A percentile compares a stretch with the other conserved stretches of the same genome.
phyloP scores from a whole-genome alignment of 2,888 invertebrate genomes.

The Eulithis testata region DNA sequence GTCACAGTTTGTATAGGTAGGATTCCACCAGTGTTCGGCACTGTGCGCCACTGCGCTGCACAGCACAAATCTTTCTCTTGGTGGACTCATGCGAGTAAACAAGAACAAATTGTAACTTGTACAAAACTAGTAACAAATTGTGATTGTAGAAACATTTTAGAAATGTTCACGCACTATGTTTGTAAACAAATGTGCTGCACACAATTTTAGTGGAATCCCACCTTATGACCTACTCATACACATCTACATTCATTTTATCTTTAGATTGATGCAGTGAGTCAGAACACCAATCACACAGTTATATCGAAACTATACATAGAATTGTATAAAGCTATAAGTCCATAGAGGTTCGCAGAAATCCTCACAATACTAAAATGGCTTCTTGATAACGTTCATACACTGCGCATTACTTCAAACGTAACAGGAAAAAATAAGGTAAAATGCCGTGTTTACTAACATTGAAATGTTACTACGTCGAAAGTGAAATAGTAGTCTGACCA shows the following conservation, averaged over 20 bases:
- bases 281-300: background rate
- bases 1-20: background rate
- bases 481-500: background rate
- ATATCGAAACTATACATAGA: background rate
- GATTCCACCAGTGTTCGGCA: no score
- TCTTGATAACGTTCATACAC: background rate
- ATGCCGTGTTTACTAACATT: constrained; percentile 11
- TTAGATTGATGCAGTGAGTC: background rate
- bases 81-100: no score
- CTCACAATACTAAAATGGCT: background rate
- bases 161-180: no score
- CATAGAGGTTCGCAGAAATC: no score
- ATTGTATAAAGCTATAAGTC: background rate
- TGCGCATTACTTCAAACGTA: background rate
- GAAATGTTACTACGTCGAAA: constrained; percentile 1
- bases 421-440: constrained; percentile 24
- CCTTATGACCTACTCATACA: background rate
- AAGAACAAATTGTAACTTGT: no score
- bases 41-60: no score
- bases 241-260: background rate
- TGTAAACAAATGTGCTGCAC: no score
- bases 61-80: no score
- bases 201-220: no score
- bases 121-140: no score
- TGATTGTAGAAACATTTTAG: no score